Conservation (phyloP, 2,888 invertebrate species). For the Drosophila mercatorum region DNA sequence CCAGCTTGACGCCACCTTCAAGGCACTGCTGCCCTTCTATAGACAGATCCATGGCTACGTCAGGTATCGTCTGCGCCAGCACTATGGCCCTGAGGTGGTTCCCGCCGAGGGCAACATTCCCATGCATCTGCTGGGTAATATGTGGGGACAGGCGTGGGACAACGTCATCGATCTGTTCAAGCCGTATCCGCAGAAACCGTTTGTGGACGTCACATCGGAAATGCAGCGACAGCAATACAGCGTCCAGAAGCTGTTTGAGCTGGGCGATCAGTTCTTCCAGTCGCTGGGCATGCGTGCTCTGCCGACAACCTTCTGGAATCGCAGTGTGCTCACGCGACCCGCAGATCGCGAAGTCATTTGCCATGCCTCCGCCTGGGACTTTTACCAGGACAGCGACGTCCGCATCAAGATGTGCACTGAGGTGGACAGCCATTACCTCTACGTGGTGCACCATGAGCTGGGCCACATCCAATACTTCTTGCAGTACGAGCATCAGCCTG, state of each 20-base stretch:
- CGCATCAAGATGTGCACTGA: slow-evolving; percentile 89
- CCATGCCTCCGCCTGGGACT: slow-evolving; percentile 95
- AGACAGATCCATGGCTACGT: slow-evolving; percentile 93
- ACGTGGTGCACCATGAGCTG: slow-evolving; percentile 88
- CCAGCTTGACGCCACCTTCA: slow-evolving; percentile 89
- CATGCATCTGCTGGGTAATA: slow-evolving; percentile 91
- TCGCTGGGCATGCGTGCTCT: slow-evolving; percentile 92
- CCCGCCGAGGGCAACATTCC: slow-evolving; percentile 90
- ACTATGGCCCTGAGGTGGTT: slow-evolving; percentile 89
- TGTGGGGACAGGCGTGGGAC: slow-evolving; percentile 93
- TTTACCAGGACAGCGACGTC: slow-evolving; percentile 92
- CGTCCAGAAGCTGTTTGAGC: slow-evolving; percentile 90
- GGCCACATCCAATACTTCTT: slow-evolving; percentile 89
- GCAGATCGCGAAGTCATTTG: slow-evolving; percentile 90
- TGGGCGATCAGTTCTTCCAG: slow-evolving; percentile 93
- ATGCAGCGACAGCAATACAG: slow-evolving; percentile 91
- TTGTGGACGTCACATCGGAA: slow-evolving; percentile 89
- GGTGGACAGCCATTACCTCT: slow-evolving; percentile 86
- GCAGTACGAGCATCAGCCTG: slow-evolving; percentile 87
- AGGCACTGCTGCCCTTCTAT: slow-evolving; percentile 91
- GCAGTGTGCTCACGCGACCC: slow-evolving; percentile 93
- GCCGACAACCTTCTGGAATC: slow-evolving; percentile 92
- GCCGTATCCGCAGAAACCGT: slow-evolving; percentile 89
- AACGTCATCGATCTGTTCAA: slow-evolving; percentile 86
- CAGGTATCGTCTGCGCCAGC: slow-evolving; percentile 88